A percentile compares a stretch with the other conserved stretches of the same genome.
These are phyloP conservation scores for Eretmochelys imbricata DNA, from an alignment of 2,113 vertebrate species.

Conservation along the genomic window DNA sequence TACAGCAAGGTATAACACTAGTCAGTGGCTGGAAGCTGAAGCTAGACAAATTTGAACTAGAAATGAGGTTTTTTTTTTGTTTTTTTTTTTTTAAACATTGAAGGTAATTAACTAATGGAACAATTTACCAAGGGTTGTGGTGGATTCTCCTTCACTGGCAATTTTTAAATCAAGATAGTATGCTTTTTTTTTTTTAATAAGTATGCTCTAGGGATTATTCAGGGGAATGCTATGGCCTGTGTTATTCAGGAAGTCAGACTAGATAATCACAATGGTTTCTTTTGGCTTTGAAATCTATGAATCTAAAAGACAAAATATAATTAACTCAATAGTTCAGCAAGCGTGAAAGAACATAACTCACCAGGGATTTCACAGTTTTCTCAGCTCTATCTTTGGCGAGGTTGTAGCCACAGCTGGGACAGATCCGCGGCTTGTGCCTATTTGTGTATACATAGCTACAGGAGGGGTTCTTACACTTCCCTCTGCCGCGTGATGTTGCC, in stretches of 20 bases:
- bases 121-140: not conserved
- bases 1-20: not conserved
- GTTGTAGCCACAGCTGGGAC: constrained; percentile 92
- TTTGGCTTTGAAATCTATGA: not conserved
- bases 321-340: not conserved
- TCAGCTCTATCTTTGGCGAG: constrained; percentile 87
- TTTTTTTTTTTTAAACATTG: not conserved
- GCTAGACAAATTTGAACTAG: not conserved
- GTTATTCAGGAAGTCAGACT: not conserved
- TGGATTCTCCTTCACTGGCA: not conserved
- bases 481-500: constrained; percentile 93
- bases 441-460: constrained; percentile 97
- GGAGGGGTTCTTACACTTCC: constrained; percentile 93
- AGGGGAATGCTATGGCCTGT: not conserved
- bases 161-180: not conserved
- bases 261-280: not conserved
- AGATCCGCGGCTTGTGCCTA: constrained; percentile 92
- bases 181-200: no score
- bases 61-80: not conserved
- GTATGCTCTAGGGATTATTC: not conserved
- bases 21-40: not conserved
- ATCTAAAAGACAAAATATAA: not conserved
- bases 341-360: constrained; percentile 61
- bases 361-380: constrained; percentile 81
- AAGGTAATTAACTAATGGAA: not conserved